Evolutionary conservation across 2,888 invertebrate genomes (phyloP).

Genomic region (Nesidiocoris tenuis): DNA sequence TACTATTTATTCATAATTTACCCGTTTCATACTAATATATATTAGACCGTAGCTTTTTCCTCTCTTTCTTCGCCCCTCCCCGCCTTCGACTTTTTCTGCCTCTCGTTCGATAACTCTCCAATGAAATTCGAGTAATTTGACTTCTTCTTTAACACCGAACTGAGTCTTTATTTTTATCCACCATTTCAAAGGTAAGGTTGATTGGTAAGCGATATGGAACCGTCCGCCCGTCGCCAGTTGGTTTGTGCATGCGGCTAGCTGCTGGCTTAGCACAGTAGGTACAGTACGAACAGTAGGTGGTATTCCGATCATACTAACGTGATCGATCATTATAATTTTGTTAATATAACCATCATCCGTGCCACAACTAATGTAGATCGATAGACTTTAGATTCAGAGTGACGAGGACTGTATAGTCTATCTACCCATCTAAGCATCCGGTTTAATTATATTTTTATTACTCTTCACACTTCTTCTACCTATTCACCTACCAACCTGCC

Average conservation of each 20-base stretch:
- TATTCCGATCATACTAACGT: background rate
- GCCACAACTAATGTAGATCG: background rate
- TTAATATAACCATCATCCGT: too few species aligned
- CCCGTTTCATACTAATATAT: constrained; percentile 12
- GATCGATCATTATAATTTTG: background rate
- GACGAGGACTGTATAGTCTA: background rate
- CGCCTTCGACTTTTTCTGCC: constrained; percentile 45
- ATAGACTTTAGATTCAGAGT: background rate
- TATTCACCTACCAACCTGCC: background rate
- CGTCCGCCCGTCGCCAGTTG: background rate
- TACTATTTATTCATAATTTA: constrained; percentile 45
- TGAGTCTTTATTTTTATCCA: constrained; percentile 17
- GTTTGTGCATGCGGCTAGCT: constrained; percentile 15
- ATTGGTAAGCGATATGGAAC: constrained; percentile 5
- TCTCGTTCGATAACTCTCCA: constrained; percentile 24
- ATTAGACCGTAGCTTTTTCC: constrained; percentile 3
- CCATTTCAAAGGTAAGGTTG: constrained; percentile 26
- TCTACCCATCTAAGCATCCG: background rate
- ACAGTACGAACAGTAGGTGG: background rate
- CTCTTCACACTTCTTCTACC: too few species aligned
- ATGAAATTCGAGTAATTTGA: background rate
- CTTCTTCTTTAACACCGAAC: constrained; percentile 23
- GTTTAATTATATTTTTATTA: too few species aligned
- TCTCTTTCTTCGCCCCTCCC: constrained; percentile 22
- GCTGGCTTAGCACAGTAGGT: constrained; percentile 24